Percentiles rank a stretch among this genome's conserved stretches.
These are phyloP conservation scores for Phymatocera aterrima DNA, from an alignment of 2,888 invertebrate species.

Conservation along the genomic window DNA sequence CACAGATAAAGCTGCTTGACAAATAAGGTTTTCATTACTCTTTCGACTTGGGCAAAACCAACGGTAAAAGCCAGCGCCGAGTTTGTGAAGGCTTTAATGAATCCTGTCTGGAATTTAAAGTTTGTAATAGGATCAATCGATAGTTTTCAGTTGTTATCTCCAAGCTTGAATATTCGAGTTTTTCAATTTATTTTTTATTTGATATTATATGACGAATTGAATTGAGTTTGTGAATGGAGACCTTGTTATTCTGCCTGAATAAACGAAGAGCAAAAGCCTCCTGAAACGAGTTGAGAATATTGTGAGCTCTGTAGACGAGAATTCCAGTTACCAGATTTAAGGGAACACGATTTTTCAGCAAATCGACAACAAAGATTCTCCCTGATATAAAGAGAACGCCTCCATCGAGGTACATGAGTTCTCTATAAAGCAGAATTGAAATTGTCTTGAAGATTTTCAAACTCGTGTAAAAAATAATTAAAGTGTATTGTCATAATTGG, in stretches of 20 bases:
- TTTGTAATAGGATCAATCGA: not conserved
- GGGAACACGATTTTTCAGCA: conserved; percentile 94
- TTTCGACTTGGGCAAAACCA: conserved; percentile 94
- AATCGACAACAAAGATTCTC: conserved; percentile 95
- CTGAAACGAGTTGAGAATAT: conserved; percentile 91
- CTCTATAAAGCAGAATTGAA: conserved; percentile 75
- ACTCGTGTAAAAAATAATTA: not conserved
- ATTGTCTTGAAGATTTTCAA: too few species aligned
- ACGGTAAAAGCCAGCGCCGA: conserved; percentile 92
- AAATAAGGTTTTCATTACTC: conserved; percentile 95
- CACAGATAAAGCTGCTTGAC: conserved; percentile 93
- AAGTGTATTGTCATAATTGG: conserved; percentile 39
- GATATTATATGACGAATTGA: too few species aligned
- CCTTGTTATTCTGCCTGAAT: conserved; percentile 94
- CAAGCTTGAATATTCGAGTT: too few species aligned
- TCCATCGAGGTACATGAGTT: conserved; percentile 91
- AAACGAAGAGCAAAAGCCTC: conserved; percentile 96
- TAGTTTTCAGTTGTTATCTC: too few species aligned
- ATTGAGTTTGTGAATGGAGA: conserved; percentile 64
- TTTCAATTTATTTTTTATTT: too few species aligned
- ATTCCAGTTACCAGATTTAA: conserved; percentile 93
- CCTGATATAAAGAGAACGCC: conserved; percentile 97
- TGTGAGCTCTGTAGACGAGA: conserved; percentile 93
- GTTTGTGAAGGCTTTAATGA: conserved; percentile 96
- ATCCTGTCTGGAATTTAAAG: conserved; percentile 83